Evolutionary conservation across 2,113 vertebrate genomes (phyloP).

Genomic region (Sander lucioperca): DNA sequence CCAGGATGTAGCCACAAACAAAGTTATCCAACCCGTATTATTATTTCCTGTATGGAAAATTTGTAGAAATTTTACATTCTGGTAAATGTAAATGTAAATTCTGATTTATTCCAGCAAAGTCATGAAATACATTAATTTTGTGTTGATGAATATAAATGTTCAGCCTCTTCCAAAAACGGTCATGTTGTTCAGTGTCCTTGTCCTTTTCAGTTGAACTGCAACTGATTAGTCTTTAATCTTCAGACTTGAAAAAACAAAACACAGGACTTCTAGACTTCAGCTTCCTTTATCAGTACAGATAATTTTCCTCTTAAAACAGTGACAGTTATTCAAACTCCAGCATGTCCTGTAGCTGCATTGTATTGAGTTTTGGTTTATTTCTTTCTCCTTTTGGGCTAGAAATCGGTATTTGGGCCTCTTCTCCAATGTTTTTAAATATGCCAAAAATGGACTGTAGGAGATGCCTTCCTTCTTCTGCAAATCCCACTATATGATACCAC

Average conservation of each 20-base stretch:
- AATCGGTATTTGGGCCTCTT: too few relatives aligned
- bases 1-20: neutral
- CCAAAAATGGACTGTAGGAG: neutral
- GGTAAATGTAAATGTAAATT: too few relatives aligned
- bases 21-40: too few relatives aligned
- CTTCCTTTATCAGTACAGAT: neutral
- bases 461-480: neutral
- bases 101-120: too few relatives aligned
- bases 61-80: too few relatives aligned
- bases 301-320: too few relatives aligned
- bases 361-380: neutral
- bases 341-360: neutral
- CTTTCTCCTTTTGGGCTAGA: neutral
- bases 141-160: neutral
- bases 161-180: neutral
- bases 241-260: too few relatives aligned
- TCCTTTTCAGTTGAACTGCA: neutral
- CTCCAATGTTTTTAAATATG: neutral
- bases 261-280: too few relatives aligned
- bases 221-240: too few relatives aligned
- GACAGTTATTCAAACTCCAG: neutral
- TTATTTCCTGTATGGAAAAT: too few relatives aligned
- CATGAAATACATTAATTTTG: too few relatives aligned
- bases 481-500: too few relatives aligned
- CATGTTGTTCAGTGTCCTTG: neutral